These are phyloP conservation scores for Saiga tatarica DNA, from an alignment of 2,113 vertebrate genomes.

Conservation along the genomic window DNA sequence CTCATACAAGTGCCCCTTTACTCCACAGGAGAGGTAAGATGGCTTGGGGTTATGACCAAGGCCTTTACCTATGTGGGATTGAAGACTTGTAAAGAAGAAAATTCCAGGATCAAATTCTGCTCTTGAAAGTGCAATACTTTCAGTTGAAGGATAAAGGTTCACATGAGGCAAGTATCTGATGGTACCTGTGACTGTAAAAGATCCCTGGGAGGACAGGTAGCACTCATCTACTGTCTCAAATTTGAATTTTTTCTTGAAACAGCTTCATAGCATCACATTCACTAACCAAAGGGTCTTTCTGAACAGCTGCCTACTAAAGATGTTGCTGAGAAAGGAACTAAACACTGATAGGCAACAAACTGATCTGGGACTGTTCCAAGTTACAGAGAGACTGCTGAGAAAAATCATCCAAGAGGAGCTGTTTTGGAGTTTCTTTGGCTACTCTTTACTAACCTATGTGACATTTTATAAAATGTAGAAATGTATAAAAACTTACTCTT, in stretches of 20 bases:
- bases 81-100: not conserved
- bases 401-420: not conserved
- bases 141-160: not conserved
- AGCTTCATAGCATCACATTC: not conserved
- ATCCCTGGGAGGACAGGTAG: not conserved
- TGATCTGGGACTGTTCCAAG: not conserved
- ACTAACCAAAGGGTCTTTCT: slow-evolving; percentile 17
- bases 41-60: not conserved
- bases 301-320: not conserved
- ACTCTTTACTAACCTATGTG: not conserved
- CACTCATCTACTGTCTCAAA: not conserved
- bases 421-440: not conserved
- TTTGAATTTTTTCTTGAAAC: not conserved
- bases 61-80: not conserved
- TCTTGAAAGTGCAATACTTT: not conserved
- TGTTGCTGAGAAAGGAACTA: slow-evolving; percentile 29
- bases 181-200: not conserved
- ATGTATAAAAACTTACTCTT: not conserved
- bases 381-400: not conserved
- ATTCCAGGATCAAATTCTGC: not conserved
- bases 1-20: not conserved
- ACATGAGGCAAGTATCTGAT: not conserved
- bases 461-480: not conserved
- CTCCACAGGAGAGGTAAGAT: not conserved
- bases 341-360: not conserved